A percentile compares a stretch with the other conserved stretches of the same genome.
Conservation (phyloP, 2,113 vertebrate species). For the Xerus inauris region DNA sequence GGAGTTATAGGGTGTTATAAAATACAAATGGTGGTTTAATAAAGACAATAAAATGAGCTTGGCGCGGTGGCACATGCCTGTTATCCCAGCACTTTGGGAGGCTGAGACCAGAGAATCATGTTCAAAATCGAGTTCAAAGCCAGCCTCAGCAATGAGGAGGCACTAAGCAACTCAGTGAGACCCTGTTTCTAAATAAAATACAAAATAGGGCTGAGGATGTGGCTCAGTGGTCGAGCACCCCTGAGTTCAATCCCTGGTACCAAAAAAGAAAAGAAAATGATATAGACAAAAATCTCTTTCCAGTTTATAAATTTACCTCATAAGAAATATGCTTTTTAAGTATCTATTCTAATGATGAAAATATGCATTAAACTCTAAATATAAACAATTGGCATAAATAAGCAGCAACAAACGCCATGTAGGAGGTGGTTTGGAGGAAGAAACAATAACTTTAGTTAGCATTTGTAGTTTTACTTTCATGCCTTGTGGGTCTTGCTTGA, state of each 20-base stretch:
- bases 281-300: neutral
- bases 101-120: no score
- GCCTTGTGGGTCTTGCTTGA: no score
- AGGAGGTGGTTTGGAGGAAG: neutral
- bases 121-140: no score
- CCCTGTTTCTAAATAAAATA: no score
- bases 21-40: neutral
- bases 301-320: neutral
- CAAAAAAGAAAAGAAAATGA: neutral
- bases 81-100: no score
- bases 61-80: no score
- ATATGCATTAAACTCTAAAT: neutral
- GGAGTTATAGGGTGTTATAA: neutral
- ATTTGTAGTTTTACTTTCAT: no score
- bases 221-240: no score
- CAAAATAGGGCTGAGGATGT: no score
- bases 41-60: neutral
- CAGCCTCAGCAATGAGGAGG: no score
- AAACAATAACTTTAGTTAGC: neutral
- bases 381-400: conserved; percentile 5
- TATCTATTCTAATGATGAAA: neutral
- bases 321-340: neutral
- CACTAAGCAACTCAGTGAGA: no score
- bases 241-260: no score
- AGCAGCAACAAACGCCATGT: neutral